Percentiles rank a stretch among this genome's conserved stretches.
phyloP scores from a whole-genome alignment of 2,888 invertebrate species.

The Chrysolina oricalcia region DNA sequence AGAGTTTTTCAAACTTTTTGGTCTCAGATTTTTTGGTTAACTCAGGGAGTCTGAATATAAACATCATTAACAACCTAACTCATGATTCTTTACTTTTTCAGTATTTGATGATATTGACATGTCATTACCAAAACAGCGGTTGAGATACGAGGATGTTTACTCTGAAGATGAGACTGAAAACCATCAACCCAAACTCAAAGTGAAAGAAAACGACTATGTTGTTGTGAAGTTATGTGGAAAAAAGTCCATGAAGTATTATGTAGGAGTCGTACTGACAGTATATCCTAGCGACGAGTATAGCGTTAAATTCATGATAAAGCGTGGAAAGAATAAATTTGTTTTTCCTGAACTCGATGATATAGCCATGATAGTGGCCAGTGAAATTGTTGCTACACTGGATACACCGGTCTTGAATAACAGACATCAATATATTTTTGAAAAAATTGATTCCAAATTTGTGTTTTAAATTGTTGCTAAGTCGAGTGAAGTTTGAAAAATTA shows the following conservation, averaged over 20 bases:
- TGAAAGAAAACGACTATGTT: conserved; percentile 27
- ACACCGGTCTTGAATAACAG: conserved; percentile 29
- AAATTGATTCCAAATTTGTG: not conserved
- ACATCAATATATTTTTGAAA: conserved; percentile 30
- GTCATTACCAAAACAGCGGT: not conserved
- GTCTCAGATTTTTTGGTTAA: too few species aligned
- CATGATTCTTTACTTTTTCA: conserved; percentile 11
- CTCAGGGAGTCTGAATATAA: too few species aligned
- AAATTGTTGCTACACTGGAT: conserved; percentile 7
- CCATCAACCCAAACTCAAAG: not conserved
- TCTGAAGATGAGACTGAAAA: not conserved
- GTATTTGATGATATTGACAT: not conserved
- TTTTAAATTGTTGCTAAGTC: not conserved
- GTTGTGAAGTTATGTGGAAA: conserved; percentile 27
- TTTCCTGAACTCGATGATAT: conserved; percentile 29
- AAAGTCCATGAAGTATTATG: conserved; percentile 23
- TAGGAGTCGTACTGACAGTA: conserved; percentile 11
- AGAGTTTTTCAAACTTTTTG: too few species aligned
- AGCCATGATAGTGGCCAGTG: conserved; percentile 1
- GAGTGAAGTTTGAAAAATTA: not conserved
- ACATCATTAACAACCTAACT: not conserved
- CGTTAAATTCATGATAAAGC: conserved; percentile 27
- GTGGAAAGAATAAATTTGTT: conserved; percentile 25
- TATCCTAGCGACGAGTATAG: conserved; percentile 17
- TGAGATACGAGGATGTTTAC: conserved; percentile 7